Conservation (phyloP, 2,888 invertebrate genomes). For the Carpatolechia fugitivella region DNA sequence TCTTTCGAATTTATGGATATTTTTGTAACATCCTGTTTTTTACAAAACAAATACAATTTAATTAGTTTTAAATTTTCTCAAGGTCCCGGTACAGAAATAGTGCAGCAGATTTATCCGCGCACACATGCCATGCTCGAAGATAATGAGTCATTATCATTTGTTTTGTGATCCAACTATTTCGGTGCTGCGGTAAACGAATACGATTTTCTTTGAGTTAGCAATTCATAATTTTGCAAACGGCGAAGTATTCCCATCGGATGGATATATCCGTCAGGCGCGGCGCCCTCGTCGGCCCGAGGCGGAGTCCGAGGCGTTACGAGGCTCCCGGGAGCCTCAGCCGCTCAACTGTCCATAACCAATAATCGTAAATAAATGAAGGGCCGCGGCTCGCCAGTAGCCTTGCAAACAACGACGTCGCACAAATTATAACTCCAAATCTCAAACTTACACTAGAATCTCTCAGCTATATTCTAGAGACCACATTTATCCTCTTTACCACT, state of each 20-base stretch:
- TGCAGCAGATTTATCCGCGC: background rate
- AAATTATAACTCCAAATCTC: constrained; percentile 36
- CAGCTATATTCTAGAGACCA: background rate
- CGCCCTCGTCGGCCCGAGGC: constrained; percentile 54
- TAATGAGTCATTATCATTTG: background rate
- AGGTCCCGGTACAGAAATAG: background rate
- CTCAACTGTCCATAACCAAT: constrained; percentile 77
- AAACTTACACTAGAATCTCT: constrained; percentile 21
- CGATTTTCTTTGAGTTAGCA: constrained; percentile 32
- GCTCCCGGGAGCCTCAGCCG: constrained; percentile 65
- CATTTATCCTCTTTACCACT: background rate
- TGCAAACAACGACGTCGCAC: constrained; percentile 19
- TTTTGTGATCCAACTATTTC: background rate
- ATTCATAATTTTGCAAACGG: constrained; percentile 67
- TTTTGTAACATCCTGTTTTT: too few species aligned
- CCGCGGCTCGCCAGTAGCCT: constrained; percentile 33
- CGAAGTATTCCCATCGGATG: constrained; percentile 61
- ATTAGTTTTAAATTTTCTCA: too few species aligned
- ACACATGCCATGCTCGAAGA: background rate
- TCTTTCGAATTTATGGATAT: too few species aligned
- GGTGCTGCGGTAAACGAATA: background rate
- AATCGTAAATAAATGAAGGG: constrained; percentile 73
- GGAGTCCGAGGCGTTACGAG: constrained; percentile 75
- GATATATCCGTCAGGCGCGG: constrained; percentile 71
- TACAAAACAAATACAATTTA: too few species aligned